Evolutionary conservation across 2,113 vertebrate species (phyloP), one percentile per base, ranked within the genome.

Genomic region (Romanogobio albipinnatus): DNA sequence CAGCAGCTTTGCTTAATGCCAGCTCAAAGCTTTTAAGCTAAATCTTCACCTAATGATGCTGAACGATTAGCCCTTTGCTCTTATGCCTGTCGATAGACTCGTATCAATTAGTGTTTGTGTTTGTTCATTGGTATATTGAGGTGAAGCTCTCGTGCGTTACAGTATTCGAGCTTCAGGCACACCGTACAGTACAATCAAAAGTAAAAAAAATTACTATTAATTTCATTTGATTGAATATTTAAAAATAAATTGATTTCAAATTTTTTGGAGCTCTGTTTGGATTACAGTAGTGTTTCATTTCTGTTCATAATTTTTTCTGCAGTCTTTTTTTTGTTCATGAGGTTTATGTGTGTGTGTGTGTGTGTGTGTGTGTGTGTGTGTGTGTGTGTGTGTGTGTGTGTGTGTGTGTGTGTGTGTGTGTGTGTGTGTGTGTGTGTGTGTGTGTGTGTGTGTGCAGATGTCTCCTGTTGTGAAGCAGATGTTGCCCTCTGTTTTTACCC

Each of bases 1-100:
- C 94, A 95, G 92, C 93, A 94, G 95, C 94, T 95, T 95, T 95
- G 95, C 94, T 94, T 95, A 95, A 95, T 95, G 94, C 94, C 94
- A 91, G 92, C 94, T 95, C 93, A 95, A 95, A 94, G 93, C 93
- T 89, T 95, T 94, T 94, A 94, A 94, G 94, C 94, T 94, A 95
- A 95, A 95, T 94, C 95, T 95, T 95, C 92, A 92, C 93, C 94
- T 95, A 95, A 95, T 95, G 94, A 95, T 94, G 93, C 92, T 92
- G 93, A 94, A 95, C 93, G 93, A 95, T 95, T 90, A 92, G 89
- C 87, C 89, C 89, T 93, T 92, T 92, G 92, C 94, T 93, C 93
- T 93, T 92, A 81, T 92, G 91, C 90, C 91, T 91, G 93, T 92
- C 86, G 87, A 86, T 91, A 89, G 93, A 84, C 92, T 93, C 82